Conservation (phyloP, 2,797 vertebrate species). For the Oceanodroma leucorhoa region DNA sequence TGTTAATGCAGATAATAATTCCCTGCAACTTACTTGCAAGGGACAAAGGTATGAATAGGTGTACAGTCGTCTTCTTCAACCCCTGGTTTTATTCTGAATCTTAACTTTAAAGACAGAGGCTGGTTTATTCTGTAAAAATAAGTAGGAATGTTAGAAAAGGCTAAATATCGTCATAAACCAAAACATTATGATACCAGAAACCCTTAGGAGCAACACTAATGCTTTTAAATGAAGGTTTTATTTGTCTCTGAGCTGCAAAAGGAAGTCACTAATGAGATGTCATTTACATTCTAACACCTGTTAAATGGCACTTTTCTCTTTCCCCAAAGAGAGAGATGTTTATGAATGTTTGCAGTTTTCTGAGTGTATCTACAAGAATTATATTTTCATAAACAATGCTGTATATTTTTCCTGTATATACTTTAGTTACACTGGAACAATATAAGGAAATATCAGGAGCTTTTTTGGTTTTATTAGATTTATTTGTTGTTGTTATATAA, state of each 20-base stretch:
- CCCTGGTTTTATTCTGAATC: constrained; percentile 34
- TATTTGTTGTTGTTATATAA: constrained; percentile 37
- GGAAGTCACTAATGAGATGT: constrained; percentile 82
- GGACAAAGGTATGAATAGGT: background rate
- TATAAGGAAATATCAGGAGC: constrained; percentile 38
- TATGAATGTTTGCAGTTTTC: constrained; percentile 80
- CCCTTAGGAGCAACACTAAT: constrained; percentile 77
- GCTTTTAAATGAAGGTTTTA: constrained; percentile 82
- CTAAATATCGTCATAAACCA: constrained; percentile 77
- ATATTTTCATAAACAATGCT: constrained; percentile 75
- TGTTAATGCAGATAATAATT: background rate
- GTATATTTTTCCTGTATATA: constrained; percentile 54
- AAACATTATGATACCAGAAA: constrained; percentile 78
- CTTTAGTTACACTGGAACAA: constrained; percentile 17
- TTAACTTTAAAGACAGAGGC: constrained; percentile 62
- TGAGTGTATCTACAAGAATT: constrained; percentile 76
- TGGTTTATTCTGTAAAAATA: constrained; percentile 73
- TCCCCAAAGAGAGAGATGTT: constrained; percentile 80
- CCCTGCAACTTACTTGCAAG: background rate
- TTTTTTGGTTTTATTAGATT: constrained; percentile 56
- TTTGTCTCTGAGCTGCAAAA: constrained; percentile 77
- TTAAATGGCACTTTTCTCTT: constrained; percentile 82
- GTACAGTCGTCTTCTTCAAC: background rate
- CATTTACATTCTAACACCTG: constrained; percentile 85
- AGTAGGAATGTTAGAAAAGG: constrained; percentile 68